These are phyloP conservation scores for Aegypius monachus DNA, from an alignment of 2,113 vertebrate genomes.

Conservation along the genomic window DNA sequence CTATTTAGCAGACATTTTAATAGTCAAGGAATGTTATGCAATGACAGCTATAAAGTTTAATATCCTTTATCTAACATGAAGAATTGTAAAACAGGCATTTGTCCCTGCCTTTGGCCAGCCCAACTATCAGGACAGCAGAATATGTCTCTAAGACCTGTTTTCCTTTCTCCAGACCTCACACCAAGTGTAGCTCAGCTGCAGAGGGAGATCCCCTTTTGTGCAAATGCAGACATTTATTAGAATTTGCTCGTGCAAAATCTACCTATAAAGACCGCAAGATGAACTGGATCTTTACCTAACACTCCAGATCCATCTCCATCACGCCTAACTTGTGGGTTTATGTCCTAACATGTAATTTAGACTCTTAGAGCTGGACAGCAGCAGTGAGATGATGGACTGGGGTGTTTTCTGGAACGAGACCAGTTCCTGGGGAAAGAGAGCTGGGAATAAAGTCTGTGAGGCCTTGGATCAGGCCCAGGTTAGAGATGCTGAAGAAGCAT, in stretches of 20 bases:
- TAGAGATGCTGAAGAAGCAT: background rate
- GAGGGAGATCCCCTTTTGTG: background rate
- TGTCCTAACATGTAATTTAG: background rate
- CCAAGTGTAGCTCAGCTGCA: background rate
- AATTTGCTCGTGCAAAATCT: background rate
- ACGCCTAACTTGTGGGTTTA: rapidly evolving
- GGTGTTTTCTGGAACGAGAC: background rate
- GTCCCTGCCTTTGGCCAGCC: background rate
- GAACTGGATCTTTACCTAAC: background rate
- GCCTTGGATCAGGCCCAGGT: background rate
- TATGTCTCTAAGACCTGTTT: background rate
- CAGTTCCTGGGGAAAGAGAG: background rate
- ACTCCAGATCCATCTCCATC: background rate
- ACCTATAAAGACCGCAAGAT: background rate
- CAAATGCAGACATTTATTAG: background rate
- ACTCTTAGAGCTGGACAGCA: background rate
- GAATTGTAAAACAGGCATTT: background rate
- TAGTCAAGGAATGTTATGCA: background rate
- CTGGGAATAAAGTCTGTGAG: background rate
- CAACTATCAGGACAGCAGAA: background rate
- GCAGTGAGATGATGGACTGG: background rate
- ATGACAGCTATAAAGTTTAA: background rate
- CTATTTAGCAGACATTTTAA: background rate
- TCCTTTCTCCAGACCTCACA: background rate
- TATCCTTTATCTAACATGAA: background rate